A percentile compares a stretch with the other conserved stretches of the same genome.
phyloP scores from a whole-genome alignment of 1,140 invertebrate genomes.

The Homarus americanus region DNA sequence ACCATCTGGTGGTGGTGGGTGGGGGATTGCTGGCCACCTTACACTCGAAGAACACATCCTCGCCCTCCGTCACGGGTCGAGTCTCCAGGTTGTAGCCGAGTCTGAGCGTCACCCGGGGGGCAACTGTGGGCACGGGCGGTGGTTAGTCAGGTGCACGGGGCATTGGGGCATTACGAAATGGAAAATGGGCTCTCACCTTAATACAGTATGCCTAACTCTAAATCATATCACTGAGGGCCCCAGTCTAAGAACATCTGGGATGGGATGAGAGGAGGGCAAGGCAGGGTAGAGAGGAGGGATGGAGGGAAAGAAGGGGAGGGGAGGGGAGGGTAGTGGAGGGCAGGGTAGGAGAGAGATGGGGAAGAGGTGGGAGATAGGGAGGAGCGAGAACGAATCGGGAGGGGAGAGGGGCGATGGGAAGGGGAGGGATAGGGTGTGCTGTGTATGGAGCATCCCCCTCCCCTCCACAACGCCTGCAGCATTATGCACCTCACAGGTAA shows the following conservation, averaged over 20 bases:
- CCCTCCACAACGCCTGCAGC: too few relatives aligned
- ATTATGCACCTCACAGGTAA: too few relatives aligned
- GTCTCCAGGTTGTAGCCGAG: conserved; percentile 33
- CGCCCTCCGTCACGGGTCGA: conserved; percentile 38
- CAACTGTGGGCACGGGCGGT: conserved; percentile 8
- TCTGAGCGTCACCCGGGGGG: conserved; percentile 27
- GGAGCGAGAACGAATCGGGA: not conserved
- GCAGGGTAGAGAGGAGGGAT: not conserved
- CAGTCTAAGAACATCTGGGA: not conserved
- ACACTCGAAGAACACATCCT: conserved; percentile 54
- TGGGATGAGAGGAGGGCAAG: not conserved
- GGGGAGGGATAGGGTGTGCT: not conserved
- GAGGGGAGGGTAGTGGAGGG: not conserved
- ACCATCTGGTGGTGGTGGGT: conserved; percentile 77
- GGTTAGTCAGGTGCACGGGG: too few relatives aligned
- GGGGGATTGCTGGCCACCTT: conserved; percentile 81
- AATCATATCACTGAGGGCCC: too few relatives aligned
- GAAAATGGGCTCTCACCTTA: too few relatives aligned
- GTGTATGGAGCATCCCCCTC: not conserved
- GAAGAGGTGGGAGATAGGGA: not conserved
- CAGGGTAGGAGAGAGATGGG: not conserved
- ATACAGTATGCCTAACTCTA: too few relatives aligned
- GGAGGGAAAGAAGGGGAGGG: not conserved
- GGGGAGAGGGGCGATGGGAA: not conserved
- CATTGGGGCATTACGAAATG: too few relatives aligned